Evolutionary conservation across 2,113 vertebrate species (phyloP), one percentile per base, ranked within the genome.

Genomic region (Triplophysa rosa): DNA sequence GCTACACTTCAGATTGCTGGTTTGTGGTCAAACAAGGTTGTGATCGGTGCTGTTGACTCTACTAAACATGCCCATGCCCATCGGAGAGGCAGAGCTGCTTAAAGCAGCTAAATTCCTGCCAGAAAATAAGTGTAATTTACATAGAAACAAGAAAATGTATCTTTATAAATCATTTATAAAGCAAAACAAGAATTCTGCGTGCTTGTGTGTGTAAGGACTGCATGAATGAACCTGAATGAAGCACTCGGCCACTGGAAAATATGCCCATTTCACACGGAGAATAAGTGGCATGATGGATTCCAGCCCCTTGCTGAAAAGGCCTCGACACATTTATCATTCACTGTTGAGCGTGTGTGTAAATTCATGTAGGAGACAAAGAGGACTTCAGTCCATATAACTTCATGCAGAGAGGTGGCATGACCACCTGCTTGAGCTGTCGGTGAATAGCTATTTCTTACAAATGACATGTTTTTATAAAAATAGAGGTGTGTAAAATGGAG

Each of bases 291-390:
- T 8, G 68, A 80, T 77, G 66, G 72, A 76, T 76, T 80, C 78
- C n/a, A 19, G 29, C 54, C 42, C 16, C 52, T 24, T 52, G 29
- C 58, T 80, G 78, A 56, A 54, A 73, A 82, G 29, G 8, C 21
- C n/a, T 33, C 33, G 21, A 61, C 52, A 62, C 17, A 75, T 79
- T 67, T 63, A 79, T 81, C 73, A 76, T 54, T 75, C 47, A 58
- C 21, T 26, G 72, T 24, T 67, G 67, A 45, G 42, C 33, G 17
- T 65, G 54, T 45, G 52, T 83, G 40, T n/a, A 58, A 21, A 21
- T 77, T 19, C 37, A 37, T 63, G n/a, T 16, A 63, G 33, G 67
- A 67, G 16, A 67, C 52, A 66, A 29, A 29, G 72, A 64, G 21
- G 37, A 21, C 24, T 21, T 63, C 58, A 29, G 59, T n/a, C 40